Percentiles rank a stretch among this genome's conserved stretches.
Evolutionary conservation across 2,888 invertebrate species (phyloP).

Genomic region (Rapana venosa): DNA sequence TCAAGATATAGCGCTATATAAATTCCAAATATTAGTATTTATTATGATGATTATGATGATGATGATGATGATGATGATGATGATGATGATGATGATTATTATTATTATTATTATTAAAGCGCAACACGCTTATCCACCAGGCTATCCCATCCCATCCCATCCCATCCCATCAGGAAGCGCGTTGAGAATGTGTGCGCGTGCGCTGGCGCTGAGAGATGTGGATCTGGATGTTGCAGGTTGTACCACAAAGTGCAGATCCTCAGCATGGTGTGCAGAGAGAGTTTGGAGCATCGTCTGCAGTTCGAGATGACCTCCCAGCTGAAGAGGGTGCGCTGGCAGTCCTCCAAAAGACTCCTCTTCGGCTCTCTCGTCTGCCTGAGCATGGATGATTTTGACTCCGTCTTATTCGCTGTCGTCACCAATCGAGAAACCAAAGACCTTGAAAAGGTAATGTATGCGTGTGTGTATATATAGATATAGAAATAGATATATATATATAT

Average conservation of each 20-base stretch:
- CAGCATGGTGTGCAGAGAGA: conserved; percentile 61
- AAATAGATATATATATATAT: too few species aligned
- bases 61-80: too few species aligned
- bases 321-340: conserved; percentile 76
- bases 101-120: too few species aligned
- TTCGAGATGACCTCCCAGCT: conserved; percentile 59
- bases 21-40: too few species aligned
- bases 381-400: conserved; percentile 84
- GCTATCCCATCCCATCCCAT: too few species aligned
- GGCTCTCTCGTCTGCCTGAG: conserved; percentile 88
- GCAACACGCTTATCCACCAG: too few species aligned
- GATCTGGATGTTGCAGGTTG: conserved; percentile 25
- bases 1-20: too few species aligned
- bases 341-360: conserved; percentile 83
- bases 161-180: too few species aligned
- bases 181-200: background rate
- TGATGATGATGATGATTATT: too few species aligned
- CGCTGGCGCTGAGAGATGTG: too few species aligned
- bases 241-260: conserved; percentile 70
- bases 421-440: conserved; percentile 65
- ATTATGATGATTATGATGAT: too few species aligned
- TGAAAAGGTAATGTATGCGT: conserved; percentile 42
- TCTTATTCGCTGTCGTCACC: conserved; percentile 84
- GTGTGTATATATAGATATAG: too few species aligned
- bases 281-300: conserved; percentile 64